Evolutionary conservation across 2,113 vertebrate species (phyloP).

Genomic region (Excalfactoria chinensis): DNA sequence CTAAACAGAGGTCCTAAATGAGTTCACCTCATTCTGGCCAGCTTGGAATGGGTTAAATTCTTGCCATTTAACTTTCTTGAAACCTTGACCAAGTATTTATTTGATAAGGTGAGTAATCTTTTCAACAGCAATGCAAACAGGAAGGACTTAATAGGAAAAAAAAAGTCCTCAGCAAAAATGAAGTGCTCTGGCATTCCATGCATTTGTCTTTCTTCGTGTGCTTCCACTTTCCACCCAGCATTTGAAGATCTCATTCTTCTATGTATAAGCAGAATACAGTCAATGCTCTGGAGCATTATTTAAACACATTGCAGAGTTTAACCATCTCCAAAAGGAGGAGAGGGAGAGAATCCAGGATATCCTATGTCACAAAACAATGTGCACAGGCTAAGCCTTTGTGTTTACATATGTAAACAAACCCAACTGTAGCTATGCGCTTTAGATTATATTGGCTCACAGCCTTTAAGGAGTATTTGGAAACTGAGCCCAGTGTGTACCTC

Average conservation of each 20-base stretch:
- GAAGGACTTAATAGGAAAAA: background rate
- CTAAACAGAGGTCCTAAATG: background rate
- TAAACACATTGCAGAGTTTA: background rate
- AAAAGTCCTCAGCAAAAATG: background rate
- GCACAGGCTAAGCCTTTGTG: conserved; percentile 19
- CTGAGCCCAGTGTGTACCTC: conserved; percentile 16
- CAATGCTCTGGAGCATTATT: background rate
- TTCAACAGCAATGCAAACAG: conserved; percentile 26
- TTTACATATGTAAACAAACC: conserved; percentile 52
- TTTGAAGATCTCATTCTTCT: background rate
- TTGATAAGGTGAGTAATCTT: conserved; percentile 3
- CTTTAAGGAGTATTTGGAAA: conserved; percentile 32
- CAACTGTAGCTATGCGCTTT: conserved; percentile 33
- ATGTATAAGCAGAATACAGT: background rate
- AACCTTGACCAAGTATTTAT: background rate
- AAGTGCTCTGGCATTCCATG: background rate
- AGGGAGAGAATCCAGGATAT: conserved; percentile 34
- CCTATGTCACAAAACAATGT: conserved; percentile 13
- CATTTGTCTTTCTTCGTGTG: background rate
- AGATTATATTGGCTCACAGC: conserved; percentile 15
- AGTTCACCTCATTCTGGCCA: background rate
- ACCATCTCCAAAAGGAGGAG: background rate
- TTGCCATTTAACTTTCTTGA: background rate
- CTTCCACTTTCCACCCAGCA: background rate
- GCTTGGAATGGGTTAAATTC: conserved; percentile 43